Evolutionary conservation across 2,113 vertebrate species (phyloP).

Genomic region (Chelonoidis abingdonii): DNA sequence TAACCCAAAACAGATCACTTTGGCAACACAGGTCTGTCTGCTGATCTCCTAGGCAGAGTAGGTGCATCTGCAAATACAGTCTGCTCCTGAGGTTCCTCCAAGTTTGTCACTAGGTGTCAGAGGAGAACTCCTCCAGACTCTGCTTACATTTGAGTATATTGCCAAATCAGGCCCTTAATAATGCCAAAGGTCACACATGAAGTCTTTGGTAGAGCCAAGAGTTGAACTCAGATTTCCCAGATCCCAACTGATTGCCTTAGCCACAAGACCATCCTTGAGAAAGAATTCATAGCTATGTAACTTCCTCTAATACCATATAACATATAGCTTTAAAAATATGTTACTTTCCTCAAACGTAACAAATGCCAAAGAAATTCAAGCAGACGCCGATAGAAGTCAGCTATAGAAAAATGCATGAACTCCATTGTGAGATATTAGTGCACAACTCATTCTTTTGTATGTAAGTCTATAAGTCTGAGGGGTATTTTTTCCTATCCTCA

Average conservation of each 20-base stretch:
- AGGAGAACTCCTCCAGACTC: not conserved
- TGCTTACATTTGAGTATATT: not conserved
- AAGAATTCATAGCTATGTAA: not conserved
- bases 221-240: not conserved
- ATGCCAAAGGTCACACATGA: not conserved
- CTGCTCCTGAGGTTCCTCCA: too few relatives aligned
- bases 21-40: too few relatives aligned
- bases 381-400: not conserved
- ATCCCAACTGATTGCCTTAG: not conserved
- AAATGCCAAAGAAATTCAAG: not conserved
- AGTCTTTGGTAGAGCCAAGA: not conserved
- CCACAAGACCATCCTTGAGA: not conserved
- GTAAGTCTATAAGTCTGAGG: not conserved
- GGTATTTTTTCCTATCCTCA: accelerated
- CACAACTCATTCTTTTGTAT: not conserved
- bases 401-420: not conserved
- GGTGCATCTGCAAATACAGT: too few relatives aligned
- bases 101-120: not conserved
- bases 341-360: not conserved
- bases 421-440: not conserved
- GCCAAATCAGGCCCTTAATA: not conserved
- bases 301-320: not conserved
- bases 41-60: too few relatives aligned
- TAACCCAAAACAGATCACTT: not conserved
- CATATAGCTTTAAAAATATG: not conserved